phyloP scores from a whole-genome alignment of 2,797 vertebrate genomes.

The Melanotaenia nigrans region DNA sequence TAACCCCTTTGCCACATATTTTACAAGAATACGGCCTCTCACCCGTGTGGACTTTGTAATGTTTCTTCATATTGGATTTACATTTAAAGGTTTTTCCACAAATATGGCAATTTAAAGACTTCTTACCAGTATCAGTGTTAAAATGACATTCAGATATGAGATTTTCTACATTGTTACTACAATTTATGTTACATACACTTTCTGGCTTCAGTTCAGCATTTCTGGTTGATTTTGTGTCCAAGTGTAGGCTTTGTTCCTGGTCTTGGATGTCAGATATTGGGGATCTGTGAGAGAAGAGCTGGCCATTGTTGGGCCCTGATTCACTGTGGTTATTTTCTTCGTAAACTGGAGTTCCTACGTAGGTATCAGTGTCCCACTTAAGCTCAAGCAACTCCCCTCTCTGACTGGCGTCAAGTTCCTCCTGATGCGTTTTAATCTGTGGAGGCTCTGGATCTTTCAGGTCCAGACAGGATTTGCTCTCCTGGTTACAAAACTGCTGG shows the following conservation, averaged over 20 bases:
- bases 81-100: conserved; percentile 1
- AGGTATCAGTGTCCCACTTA: neutral
- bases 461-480: neutral
- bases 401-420: neutral
- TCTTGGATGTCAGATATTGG: neutral
- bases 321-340: neutral
- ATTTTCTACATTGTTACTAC: neutral
- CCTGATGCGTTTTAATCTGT: neutral
- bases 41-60: neutral
- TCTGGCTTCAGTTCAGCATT: neutral
- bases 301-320: neutral
- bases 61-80: neutral
- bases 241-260: neutral
- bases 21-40: neutral
- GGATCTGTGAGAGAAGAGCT: neutral
- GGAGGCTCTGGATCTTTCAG: neutral
- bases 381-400: neutral
- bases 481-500: neutral
- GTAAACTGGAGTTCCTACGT: neutral
- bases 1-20: neutral
- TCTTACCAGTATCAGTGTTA: neutral
- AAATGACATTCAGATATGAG: neutral
- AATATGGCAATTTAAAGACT: neutral
- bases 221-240: neutral
- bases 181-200: neutral